Evolutionary conservation across 2,888 invertebrate species (phyloP).

Genomic region (Salpingus planirostris): DNA sequence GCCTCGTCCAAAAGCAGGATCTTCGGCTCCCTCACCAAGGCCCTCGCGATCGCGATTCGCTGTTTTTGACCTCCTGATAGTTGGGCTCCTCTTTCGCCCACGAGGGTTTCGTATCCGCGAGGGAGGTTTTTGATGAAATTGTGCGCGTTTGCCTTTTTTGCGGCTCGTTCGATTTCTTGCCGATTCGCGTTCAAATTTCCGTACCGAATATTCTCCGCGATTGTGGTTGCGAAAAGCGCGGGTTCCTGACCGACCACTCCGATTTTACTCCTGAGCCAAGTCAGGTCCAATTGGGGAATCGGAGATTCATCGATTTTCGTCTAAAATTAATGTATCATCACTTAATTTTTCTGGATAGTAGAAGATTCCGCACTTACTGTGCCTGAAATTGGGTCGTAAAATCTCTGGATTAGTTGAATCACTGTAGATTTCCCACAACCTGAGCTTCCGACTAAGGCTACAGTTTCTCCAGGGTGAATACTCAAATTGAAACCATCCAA

Average conservation of each 20-base stretch:
- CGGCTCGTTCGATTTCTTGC: constrained; percentile 60
- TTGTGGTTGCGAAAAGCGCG: constrained; percentile 70
- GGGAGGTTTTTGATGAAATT: constrained; percentile 66
- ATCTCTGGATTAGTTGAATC: constrained; percentile 62
- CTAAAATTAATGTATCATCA: too few relatives aligned
- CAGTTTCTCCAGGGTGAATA: constrained; percentile 62
- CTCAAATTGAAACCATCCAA: constrained; percentile 56
- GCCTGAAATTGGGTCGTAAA: constrained; percentile 61
- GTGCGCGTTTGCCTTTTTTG: constrained; percentile 69
- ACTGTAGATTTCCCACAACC: constrained; percentile 66
- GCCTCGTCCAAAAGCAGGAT: constrained; percentile 79
- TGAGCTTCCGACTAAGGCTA: constrained; percentile 63
- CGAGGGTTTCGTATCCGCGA: constrained; percentile 70
- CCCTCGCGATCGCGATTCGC: constrained; percentile 82
- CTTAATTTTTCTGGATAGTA: too few relatives aligned
- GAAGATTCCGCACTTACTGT: too few relatives aligned
- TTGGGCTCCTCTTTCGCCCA: constrained; percentile 76
- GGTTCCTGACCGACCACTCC: constrained; percentile 87
- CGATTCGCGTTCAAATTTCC: constrained; percentile 59
- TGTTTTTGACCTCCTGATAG: constrained; percentile 87
- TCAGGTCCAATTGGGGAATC: constrained; percentile 67
- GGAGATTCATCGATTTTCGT: too few relatives aligned
- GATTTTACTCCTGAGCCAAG: constrained; percentile 68
- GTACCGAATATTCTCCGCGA: constrained; percentile 65
- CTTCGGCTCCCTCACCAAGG: constrained; percentile 68